phyloP scores from a whole-genome alignment of 2,797 vertebrate species.

The Podarcis siculus region DNA sequence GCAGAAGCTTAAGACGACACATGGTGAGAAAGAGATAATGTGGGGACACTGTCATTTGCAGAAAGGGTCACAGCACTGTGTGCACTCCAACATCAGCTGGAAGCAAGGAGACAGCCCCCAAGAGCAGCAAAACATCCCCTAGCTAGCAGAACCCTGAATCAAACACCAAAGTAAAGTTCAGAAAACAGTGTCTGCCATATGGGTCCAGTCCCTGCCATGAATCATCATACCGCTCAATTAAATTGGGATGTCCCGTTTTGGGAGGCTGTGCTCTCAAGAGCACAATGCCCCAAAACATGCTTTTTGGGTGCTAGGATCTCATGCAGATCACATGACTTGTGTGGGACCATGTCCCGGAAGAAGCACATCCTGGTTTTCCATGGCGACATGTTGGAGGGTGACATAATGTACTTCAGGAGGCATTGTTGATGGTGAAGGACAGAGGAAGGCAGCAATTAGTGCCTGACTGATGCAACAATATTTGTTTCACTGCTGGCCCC shows the following conservation, averaged over 20 bases:
- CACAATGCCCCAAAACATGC: too few species aligned
- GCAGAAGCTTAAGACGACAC: background rate
- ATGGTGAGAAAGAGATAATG: constrained; percentile 20
- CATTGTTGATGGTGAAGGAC: background rate
- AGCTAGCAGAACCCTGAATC: background rate
- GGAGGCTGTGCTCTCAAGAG: too few species aligned
- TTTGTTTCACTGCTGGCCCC: background rate
- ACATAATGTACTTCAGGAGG: background rate
- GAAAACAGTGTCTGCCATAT: background rate
- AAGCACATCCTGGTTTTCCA: too few species aligned
- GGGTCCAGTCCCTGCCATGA: background rate
- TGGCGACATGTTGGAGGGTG: too few species aligned
- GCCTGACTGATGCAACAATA: background rate
- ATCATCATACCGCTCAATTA: background rate
- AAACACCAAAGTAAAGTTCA: background rate
- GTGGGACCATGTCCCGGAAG: too few species aligned
- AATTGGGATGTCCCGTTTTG: too few species aligned
- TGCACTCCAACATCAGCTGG: background rate
- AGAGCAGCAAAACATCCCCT: background rate
- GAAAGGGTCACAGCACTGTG: constrained; percentile 13
- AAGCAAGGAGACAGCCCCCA: background rate
- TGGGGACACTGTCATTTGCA: background rate
- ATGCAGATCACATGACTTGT: too few species aligned
- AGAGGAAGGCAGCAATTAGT: background rate
- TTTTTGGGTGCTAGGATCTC: too few species aligned